phyloP scores from a whole-genome alignment of 1,140 invertebrate genomes.

The Agrilus planipennis region DNA sequence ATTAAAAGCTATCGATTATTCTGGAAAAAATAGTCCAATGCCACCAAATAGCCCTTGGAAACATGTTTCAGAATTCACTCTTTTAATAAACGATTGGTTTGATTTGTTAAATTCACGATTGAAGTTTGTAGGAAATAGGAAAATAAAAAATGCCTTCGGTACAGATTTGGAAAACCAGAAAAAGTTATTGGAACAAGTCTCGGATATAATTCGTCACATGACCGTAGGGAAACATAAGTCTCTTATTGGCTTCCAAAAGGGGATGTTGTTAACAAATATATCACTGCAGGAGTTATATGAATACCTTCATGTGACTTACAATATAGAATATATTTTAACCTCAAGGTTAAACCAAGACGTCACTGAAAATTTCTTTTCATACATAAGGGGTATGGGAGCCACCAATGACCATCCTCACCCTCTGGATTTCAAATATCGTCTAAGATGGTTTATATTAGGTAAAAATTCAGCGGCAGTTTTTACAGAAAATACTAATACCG shows the following conservation, averaged over 20 bases:
- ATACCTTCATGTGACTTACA: slow-evolving; percentile 10
- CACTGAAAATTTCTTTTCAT: slow-evolving; percentile 18
- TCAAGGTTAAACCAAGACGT: slow-evolving; percentile 15
- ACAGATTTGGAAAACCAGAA: slow-evolving; percentile 8
- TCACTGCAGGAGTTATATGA: slow-evolving; percentile 10
- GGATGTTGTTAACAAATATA: slow-evolving; percentile 8
- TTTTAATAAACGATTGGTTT: slow-evolving; percentile 11
- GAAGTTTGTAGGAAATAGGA: slow-evolving; percentile 1
- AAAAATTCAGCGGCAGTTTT: slow-evolving; percentile 13
- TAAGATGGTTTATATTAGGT: slow-evolving; percentile 16
- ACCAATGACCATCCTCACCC: slow-evolving; percentile 18
- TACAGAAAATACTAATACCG: slow-evolving; percentile 1
- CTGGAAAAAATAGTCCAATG: too few relatives aligned
- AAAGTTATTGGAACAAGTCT: slow-evolving; percentile 1
- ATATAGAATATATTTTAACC: slow-evolving; percentile 14
- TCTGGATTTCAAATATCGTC: slow-evolving; percentile 12
- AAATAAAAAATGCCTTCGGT: slow-evolving; percentile 5
- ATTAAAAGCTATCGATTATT: too few relatives aligned
- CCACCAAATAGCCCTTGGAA: too few relatives aligned
- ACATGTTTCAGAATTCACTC: too few relatives aligned
- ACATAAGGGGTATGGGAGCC: slow-evolving; percentile 17
- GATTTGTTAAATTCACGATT: slow-evolving; percentile 4
- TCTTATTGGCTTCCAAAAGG: slow-evolving; percentile 9
- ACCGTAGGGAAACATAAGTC: slow-evolving; percentile 5
- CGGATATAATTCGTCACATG: background rate